Conservation (phyloP, 2,888 invertebrate genomes). For the Heteromurus nitidus region DNA sequence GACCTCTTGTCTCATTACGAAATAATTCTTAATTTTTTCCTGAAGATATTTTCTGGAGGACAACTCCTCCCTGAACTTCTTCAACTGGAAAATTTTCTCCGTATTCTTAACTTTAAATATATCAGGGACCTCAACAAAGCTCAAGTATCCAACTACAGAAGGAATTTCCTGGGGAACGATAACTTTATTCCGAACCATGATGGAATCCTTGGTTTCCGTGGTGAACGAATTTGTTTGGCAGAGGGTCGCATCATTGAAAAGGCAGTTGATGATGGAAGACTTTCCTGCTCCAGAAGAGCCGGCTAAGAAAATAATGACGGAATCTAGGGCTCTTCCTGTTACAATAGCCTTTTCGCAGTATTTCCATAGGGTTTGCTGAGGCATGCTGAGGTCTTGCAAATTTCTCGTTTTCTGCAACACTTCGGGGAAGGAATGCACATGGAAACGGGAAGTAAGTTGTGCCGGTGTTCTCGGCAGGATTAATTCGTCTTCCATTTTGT, state of each 20-base stretch:
- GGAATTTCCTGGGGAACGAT: background rate
- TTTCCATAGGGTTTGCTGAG: background rate
- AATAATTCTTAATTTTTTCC: too few relatives aligned
- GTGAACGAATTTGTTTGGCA: conserved; percentile 1
- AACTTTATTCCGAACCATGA: background rate
- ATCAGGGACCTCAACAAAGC: conserved; percentile 24
- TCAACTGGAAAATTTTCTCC: too few relatives aligned
- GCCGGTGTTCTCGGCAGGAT: background rate
- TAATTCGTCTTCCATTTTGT: background rate
- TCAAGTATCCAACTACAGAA: background rate
- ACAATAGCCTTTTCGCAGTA: background rate
- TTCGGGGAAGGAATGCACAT: background rate
- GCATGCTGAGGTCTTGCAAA: background rate
- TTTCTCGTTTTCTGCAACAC: background rate
- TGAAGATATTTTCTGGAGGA: too few relatives aligned
- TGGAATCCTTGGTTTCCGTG: conserved; percentile 28
- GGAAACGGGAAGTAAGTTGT: background rate
- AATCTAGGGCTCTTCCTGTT: conserved; percentile 25
- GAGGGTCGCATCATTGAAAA: conserved; percentile 33
- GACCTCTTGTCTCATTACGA: background rate
- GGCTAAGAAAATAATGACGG: conserved; percentile 2
- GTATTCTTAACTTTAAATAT: background rate
- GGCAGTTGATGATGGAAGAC: conserved; percentile 40
- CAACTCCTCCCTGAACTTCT: too few relatives aligned
- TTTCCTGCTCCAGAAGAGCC: conserved; percentile 48